phyloP scores from a whole-genome alignment of 2,113 vertebrate species.

The Megaptera novaeangliae region DNA sequence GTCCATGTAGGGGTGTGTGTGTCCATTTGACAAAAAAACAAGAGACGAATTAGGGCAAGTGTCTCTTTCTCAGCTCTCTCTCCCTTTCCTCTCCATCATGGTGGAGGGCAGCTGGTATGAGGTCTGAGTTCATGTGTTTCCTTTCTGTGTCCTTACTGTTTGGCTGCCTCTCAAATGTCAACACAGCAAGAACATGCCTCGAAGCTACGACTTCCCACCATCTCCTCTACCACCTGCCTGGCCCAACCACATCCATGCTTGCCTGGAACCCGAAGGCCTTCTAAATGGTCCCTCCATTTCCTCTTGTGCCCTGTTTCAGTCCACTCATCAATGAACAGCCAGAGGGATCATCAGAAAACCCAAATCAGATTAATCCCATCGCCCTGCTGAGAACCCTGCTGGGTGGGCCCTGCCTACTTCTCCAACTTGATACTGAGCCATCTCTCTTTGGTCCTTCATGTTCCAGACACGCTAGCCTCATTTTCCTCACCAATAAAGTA shows the following conservation, averaged over 20 bases:
- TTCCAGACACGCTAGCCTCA: neutral
- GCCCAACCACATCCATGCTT: neutral
- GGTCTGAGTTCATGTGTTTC: neutral
- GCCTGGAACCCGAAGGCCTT: neutral
- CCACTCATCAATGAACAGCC: neutral
- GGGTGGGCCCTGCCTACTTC: neutral
- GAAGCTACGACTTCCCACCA: neutral
- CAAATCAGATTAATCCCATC: neutral
- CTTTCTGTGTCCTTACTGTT: neutral
- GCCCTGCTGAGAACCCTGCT: neutral
- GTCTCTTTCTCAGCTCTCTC: neutral
- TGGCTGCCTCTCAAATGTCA: conserved; percentile 2
- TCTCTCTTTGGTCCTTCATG: neutral
- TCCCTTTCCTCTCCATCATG: neutral
- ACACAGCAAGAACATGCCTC: neutral
- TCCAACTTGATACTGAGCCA: neutral
- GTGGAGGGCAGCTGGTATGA: neutral
- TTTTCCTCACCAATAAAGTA: neutral
- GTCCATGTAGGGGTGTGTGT: neutral
- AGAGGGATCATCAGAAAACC: neutral
- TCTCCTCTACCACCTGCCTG: neutral
- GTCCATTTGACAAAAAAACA: neutral
- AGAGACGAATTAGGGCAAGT: neutral
- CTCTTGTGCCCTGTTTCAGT: neutral
- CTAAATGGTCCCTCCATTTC: neutral